phyloP scores from a whole-genome alignment of 2,113 vertebrate species.

The Hydropotes inermis region DNA sequence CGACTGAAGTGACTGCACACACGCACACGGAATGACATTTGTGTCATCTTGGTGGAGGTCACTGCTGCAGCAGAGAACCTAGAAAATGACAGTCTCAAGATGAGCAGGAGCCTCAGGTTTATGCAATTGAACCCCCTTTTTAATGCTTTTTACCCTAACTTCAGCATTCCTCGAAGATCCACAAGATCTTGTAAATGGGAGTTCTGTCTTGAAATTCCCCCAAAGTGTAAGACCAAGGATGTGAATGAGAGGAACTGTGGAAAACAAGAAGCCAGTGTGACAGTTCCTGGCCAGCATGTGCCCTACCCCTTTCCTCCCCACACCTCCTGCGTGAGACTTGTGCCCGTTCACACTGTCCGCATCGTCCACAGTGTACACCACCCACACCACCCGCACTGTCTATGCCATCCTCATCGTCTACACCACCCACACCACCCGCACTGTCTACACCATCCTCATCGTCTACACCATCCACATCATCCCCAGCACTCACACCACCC shows the following conservation, averaged over 20 bases:
- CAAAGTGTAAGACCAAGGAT: accelerated
- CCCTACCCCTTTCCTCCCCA: accelerated
- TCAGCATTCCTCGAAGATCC: not conserved
- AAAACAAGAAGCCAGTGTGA: accelerated
- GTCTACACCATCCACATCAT: too few relatives aligned
- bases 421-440: accelerated
- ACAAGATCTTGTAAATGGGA: not conserved
- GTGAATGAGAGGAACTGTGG: too few relatives aligned
- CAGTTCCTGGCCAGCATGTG: accelerated
- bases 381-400: too few relatives aligned
- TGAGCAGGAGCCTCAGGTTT: not conserved
- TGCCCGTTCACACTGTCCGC: accelerated
- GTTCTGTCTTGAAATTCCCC: not conserved
- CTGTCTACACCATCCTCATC: accelerated
- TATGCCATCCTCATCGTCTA: accelerated
- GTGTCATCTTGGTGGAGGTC: not conserved
- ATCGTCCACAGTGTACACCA: too few relatives aligned
- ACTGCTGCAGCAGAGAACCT: not conserved
- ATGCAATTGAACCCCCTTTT: not conserved
- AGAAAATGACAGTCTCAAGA: accelerated
- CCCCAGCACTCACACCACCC: accelerated
- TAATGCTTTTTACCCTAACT: not conserved
- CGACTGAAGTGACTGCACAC: accelerated
- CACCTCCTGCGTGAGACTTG: too few relatives aligned
- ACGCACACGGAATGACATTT: not conserved